Evolutionary conservation across 53 echinoderm and acorn worm species (phyloP), one percentile per base, ranked within the genome.

Genomic region (Hippasteria phrygiana): DNA sequence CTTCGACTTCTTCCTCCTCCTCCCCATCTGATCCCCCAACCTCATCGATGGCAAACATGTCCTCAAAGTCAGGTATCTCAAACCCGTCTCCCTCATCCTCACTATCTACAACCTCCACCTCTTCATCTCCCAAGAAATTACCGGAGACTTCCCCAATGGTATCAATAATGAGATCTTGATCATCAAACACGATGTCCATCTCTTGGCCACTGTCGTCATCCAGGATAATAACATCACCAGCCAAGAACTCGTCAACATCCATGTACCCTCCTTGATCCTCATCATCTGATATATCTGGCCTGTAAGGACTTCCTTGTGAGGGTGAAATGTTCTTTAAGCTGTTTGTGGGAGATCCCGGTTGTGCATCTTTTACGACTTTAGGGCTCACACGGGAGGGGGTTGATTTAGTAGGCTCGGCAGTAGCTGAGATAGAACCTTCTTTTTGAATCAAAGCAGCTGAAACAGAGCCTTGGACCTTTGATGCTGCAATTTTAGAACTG

Each of bases 1-100:
- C 85, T 51, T 31, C 47, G 8, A 85, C 34, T 36, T 31, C 66
- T 33, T 63, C 47, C 32, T 46, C 29, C 16, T 65, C 71, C 24
- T 85, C 79, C 2, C 56, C 85, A 35, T 85, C 85, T 3, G 85
- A 85, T 29, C 50, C 85, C 14, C 50, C 85, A 8, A 85, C 70
- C 85, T 85, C 85, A 85, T 85, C 85, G 34, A 85, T 85, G 47
- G 85, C 47, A 45, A 85, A 36, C 85, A 85, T 85, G 4, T 85
- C 69, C 7, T 38, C 70, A 11, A 85, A 70, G 36, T 85, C 51
- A 1, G 85, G 85, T 51, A 50, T 50, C 51, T 50, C 50, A 35
- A 38, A 85, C 37, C 47, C 83, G 16, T 29, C 46, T 16, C 67
- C 67, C 53, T 84, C 84, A 11, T 50, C 85, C 26, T 34, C 69